Evolutionary conservation across 2,113 vertebrate species (phyloP), one percentile per base, ranked within the genome.

Genomic region (Apistogramma diplotaenia): DNA sequence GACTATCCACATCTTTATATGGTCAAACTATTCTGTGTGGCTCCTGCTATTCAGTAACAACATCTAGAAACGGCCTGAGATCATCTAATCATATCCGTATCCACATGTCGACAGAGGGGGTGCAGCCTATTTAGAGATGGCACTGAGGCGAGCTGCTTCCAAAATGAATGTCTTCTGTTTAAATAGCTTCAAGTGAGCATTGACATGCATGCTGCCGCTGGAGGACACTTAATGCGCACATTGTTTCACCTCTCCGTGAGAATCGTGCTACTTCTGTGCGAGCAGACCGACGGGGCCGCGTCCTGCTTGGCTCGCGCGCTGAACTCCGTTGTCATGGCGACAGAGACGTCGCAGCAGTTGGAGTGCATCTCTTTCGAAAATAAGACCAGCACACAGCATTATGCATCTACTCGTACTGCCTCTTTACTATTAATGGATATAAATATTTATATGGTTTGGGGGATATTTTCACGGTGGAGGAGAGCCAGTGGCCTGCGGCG

Each of bases 391-490:
- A 25, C 78, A 31, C 31, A 85, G 87, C 89, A 84, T 90, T 90
- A 90, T 92, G 90, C 92, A 85, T 85, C 85, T 62, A 35, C 85
- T 79, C 31, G 55, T 57, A 81, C 88, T 43, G 86, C 85, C 83
- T 91, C 87, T 95, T 94, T 91, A 91, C 90, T 94, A 94, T 93
- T 93, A 92, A 95, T 94, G 91, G 79, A 89, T 81, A 93, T 95
- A 92, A 94, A 95, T 94, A 95, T 94, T 93, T 90, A 93, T 94
- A 53, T 27, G 82, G 78, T 84, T 84, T 83, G 72, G 85, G 74
- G 65, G 88, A 84, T 79, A 81, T 90, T 91, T 89, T 88, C 82
- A 74, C 16, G 21, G 77, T 23, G 85, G 78, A 83, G 89, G 76
- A 79, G 83, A 82, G 78, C 58, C 58, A 57, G 78, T 43, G 89